Base-by-base conservation (phyloP, 2,888 invertebrate species). In the Tetragonula carbonaria region DNA sequence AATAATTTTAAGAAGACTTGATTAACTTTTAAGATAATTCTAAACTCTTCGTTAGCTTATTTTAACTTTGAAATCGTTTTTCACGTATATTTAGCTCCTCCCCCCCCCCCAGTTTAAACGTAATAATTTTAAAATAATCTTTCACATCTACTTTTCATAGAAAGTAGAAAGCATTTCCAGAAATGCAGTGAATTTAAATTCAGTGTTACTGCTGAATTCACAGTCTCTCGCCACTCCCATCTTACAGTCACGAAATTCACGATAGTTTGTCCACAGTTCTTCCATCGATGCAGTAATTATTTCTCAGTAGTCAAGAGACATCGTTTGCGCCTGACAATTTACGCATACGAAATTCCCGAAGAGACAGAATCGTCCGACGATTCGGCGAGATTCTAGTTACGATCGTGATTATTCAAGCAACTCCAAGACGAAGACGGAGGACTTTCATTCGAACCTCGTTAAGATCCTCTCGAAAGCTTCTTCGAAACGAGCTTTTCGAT, bases 401-500 rank as follows among this genome's bases (percentile, higher is more conserved):
- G 66, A 86, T 80, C 80, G 57, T 50, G 71, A 85, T 85, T 82
- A 87, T 89, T 85, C 83, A 73, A 72, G 74, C 65, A 72, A 74
- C 71, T 81, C 62, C 11, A 72, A 75, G 78, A 78, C 75, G 45
- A 66, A 76, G 83, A 86, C 82, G 86, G 78, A 74, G 78, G 83
- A 88, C 85, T 79, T 75, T 77, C 81, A 80, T 86, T 89, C 82
- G 66, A 74, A 77, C 45, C 77, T 85, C 85, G 85, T 85, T 85
- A 85, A 85, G 74, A 74, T 63, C 78, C 78, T 75, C 78, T 83
- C 67, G 78, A 83, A 72, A 78, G 78, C 66, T 82, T 73, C 73
- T 65, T 57, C 53, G 72, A 28, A 45, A 62, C 71, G 75, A 73
- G 38, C 78, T 57, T 33, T 33, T 78, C 76, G 84, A 74, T 72